These are phyloP conservation scores for Suillia variegata DNA, from an alignment of 2,888 invertebrate species.

Conservation along the genomic window DNA sequence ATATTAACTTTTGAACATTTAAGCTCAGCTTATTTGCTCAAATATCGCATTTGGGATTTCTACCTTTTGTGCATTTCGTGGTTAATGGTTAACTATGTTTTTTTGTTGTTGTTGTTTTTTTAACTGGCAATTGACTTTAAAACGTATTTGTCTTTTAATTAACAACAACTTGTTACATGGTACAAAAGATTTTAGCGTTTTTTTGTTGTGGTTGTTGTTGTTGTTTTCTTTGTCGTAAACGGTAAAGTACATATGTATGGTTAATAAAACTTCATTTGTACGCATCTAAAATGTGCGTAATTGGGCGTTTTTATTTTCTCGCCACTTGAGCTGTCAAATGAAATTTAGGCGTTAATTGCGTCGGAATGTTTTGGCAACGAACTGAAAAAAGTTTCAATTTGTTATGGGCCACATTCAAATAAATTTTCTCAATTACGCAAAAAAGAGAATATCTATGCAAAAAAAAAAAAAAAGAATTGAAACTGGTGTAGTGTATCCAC, in stretches of 20 bases:
- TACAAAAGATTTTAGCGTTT: conserved; percentile 13
- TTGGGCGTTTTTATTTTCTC: not conserved
- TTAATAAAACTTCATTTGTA: not conserved
- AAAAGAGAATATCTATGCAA: no score
- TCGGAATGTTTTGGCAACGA: not conserved
- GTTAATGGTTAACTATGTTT: not conserved
- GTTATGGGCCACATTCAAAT: no score
- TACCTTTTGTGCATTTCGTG: not conserved
- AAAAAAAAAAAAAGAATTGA: no score
- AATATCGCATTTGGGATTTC: not conserved
- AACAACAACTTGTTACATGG: conserved; percentile 51
- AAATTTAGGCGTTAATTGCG: not conserved
- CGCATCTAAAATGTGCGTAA: not conserved
- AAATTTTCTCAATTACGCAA: no score
- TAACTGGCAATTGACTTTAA: not conserved
- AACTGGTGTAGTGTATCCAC: no score
- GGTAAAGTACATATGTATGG: conserved; percentile 3
- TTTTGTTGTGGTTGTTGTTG: not conserved
- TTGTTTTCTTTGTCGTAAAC: not conserved
- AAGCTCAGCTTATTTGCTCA: conserved; percentile 3
- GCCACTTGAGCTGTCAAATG: not conserved
- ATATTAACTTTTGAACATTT: not conserved
- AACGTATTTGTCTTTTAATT: conserved; percentile 45
- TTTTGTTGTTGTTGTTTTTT: not conserved
- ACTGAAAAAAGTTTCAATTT: no score